Evolutionary conservation across 2,888 invertebrate genomes (phyloP).

Genomic region (Unio delphinus): DNA sequence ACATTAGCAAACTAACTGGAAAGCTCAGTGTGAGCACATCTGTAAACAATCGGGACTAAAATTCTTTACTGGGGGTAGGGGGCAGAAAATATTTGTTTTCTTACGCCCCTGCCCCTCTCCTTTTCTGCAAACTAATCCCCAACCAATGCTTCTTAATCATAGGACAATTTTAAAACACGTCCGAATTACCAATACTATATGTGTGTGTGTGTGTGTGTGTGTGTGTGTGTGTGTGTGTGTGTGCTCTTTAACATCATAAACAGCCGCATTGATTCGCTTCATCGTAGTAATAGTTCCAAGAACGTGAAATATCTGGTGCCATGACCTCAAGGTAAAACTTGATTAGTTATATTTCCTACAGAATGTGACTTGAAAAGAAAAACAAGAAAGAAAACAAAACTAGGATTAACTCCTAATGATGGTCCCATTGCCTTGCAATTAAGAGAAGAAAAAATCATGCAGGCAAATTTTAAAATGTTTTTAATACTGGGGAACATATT

Average conservation of each 20-base stretch:
- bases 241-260: slow-evolving; percentile 14
- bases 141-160: no score
- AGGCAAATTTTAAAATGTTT: no score
- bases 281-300: slow-evolving; percentile 17
- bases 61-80: no score
- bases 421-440: slow-evolving; percentile 3
- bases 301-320: slow-evolving; percentile 61
- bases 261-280: slow-evolving; percentile 23
- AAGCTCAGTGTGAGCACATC: no score
- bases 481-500: no score
- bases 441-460: no score
- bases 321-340: slow-evolving; percentile 44
- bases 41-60: no score
- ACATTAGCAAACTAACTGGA: no score
- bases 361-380: slow-evolving; percentile 50
- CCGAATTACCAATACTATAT: background rate
- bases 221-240: background rate
- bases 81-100: no score
- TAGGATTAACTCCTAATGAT: slow-evolving; percentile 34
- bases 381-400: slow-evolving; percentile 34
- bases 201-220: background rate
- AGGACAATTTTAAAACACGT: background rate
- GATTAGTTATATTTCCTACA: slow-evolving; percentile 42
- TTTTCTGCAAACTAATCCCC: no score
- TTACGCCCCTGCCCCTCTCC: no score